Evolutionary conservation across 1,140 invertebrate genomes (phyloP).

Genomic region (Oryctes rhinoceros): DNA sequence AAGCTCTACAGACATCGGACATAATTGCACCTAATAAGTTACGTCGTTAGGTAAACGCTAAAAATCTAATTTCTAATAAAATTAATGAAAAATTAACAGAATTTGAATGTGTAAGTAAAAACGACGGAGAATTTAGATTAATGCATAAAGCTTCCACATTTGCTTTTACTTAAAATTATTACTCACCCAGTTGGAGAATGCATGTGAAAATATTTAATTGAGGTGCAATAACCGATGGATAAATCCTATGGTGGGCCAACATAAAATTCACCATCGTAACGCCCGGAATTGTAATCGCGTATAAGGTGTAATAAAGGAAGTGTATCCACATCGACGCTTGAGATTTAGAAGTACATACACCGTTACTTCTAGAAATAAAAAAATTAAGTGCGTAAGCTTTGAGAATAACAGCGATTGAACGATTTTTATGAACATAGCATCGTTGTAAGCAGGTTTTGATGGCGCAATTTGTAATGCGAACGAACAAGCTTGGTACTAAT

Average conservation of each 20-base stretch:
- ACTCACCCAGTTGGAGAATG: neutral
- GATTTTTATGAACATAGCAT: too few relatives aligned
- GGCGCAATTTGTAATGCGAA: too few relatives aligned
- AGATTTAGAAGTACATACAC: neutral
- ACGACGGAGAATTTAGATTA: too few relatives aligned
- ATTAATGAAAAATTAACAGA: too few relatives aligned
- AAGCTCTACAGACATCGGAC: too few relatives aligned
- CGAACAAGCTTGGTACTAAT: too few relatives aligned
- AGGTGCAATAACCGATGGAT: neutral
- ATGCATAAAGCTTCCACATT: too few relatives aligned
- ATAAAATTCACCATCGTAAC: constrained; percentile 3
- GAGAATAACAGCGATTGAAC: too few relatives aligned
- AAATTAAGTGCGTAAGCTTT: neutral
- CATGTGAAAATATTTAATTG: constrained; percentile 9
- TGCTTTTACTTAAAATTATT: neutral
- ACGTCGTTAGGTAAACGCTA: too few relatives aligned
- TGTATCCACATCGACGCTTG: neutral
- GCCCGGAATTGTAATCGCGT: constrained; percentile 4
- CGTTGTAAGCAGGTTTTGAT: too few relatives aligned
- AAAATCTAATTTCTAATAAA: too few relatives aligned
- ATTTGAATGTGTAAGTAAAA: neutral
- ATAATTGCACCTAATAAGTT: too few relatives aligned
- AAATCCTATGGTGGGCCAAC: neutral
- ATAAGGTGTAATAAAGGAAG: neutral
- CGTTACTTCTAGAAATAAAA: neutral